Conservation (phyloP, 2,888 invertebrate genomes). For the Heliconius ethilla region DNA sequence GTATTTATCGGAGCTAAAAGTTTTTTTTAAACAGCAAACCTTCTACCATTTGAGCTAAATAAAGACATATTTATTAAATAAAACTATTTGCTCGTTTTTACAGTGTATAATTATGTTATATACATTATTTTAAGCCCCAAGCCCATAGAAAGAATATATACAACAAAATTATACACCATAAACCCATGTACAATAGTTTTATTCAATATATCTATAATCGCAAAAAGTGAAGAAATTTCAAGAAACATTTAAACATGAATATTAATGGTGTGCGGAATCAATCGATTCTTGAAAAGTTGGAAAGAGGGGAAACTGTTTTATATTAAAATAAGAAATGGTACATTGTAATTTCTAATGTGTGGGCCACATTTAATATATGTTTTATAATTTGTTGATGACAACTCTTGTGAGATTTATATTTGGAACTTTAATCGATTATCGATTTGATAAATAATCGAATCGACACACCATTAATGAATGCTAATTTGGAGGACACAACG, state of each 20-base stretch:
- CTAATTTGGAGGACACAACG: slow-evolving; percentile 22
- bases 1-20: background rate
- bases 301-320: background rate
- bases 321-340: background rate
- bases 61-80: background rate
- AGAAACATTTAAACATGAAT: background rate
- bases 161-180: slow-evolving; percentile 6
- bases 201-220: background rate
- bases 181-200: background rate
- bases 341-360: too few species aligned
- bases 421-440: background rate
- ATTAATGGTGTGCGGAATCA: background rate
- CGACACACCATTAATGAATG: background rate
- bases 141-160: background rate
- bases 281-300: background rate
- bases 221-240: background rate
- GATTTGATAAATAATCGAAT: slow-evolving; percentile 1
- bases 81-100: background rate
- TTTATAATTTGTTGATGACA: background rate
- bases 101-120: background rate
- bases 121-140: background rate
- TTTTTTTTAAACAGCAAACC: slow-evolving; percentile 2
- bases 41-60: slow-evolving; percentile 16
- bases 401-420: background rate
- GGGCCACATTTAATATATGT: too few species aligned